phyloP scores from a whole-genome alignment of 2,888 invertebrate species.

The Machimus rusticus region DNA sequence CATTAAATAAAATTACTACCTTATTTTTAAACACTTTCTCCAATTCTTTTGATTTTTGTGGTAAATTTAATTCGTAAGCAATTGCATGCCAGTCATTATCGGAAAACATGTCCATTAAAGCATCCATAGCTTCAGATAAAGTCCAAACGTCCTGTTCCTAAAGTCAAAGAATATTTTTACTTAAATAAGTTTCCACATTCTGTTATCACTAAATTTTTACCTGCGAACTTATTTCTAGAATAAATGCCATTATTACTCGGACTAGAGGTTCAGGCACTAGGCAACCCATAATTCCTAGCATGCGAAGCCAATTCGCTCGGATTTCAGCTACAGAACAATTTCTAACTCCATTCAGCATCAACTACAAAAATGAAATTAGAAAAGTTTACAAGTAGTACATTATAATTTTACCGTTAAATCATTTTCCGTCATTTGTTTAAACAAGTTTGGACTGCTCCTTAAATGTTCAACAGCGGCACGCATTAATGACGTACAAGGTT shows the following conservation, averaged over 20 bases:
- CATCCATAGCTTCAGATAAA: slow-evolving; percentile 77
- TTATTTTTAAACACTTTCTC: slow-evolving; percentile 72
- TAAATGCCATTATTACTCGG: slow-evolving; percentile 66
- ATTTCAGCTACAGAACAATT: slow-evolving; percentile 67
- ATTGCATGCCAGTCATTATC: slow-evolving; percentile 76
- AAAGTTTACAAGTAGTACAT: slow-evolving; percentile 50
- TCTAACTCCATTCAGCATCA: slow-evolving; percentile 66
- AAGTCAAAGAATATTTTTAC: background rate
- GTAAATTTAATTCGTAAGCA: slow-evolving; percentile 70
- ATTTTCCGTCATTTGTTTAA: slow-evolving; percentile 66
- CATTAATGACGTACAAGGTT: slow-evolving; percentile 78
- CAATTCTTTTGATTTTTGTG: slow-evolving; percentile 68
- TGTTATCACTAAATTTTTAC: slow-evolving; percentile 41
- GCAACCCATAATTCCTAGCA: slow-evolving; percentile 68
- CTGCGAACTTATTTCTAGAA: slow-evolving; percentile 66
- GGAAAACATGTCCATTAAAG: slow-evolving; percentile 78
- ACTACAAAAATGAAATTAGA: slow-evolving; percentile 49
- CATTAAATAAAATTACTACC: slow-evolving; percentile 61
- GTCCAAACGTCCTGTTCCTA: slow-evolving; percentile 75
- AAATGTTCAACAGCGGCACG: slow-evolving; percentile 76
- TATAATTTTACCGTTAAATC: slow-evolving; percentile 64
- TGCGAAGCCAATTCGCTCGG: slow-evolving; percentile 68
- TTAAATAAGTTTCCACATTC: background rate
- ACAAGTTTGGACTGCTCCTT: slow-evolving; percentile 64
- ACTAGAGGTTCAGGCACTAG: slow-evolving; percentile 60